Evolutionary conservation across 64 coral and sea anemone genomes (phyloP).

Genomic region (Dendronephthya gigantea): DNA sequence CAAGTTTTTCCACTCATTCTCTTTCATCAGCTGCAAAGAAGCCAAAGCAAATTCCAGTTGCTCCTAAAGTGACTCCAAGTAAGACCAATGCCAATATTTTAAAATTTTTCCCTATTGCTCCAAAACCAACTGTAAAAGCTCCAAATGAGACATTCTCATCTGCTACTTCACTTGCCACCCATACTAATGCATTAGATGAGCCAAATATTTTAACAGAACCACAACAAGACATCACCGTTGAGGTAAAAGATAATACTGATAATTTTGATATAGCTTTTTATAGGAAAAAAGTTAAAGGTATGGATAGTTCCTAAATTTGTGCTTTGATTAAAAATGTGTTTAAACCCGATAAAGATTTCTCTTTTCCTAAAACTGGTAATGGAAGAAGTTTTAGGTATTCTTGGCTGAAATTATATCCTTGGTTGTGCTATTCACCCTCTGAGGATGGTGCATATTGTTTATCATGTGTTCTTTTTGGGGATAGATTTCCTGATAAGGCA

Average conservation of each 20-base stretch:
- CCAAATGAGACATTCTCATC: background rate
- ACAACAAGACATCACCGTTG: too few species aligned
- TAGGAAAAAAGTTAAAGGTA: background rate
- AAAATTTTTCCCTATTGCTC: background rate
- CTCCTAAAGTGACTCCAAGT: background rate
- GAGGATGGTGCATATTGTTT: background rate
- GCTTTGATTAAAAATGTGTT: background rate
- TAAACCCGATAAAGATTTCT: background rate
- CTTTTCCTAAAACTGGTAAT: background rate
- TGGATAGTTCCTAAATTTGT: background rate
- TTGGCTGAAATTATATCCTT: background rate
- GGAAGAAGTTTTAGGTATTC: background rate
- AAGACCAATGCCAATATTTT: background rate
- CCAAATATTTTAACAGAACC: background rate
- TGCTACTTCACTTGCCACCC: background rate
- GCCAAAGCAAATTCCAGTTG: background rate
- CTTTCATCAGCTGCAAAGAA: background rate
- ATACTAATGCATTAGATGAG: background rate
- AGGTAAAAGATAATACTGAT: background rate
- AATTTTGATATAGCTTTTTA: background rate
- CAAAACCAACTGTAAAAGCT: background rate
- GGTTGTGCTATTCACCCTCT: background rate
- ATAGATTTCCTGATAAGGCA: background rate
- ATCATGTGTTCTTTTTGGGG: background rate
- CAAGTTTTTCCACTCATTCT: background rate